A percentile compares a stretch with the other conserved stretches of the same genome.
These are phyloP conservation scores for Cinara cedri DNA, from an alignment of 2,888 invertebrate species.

Conservation along the genomic window DNA sequence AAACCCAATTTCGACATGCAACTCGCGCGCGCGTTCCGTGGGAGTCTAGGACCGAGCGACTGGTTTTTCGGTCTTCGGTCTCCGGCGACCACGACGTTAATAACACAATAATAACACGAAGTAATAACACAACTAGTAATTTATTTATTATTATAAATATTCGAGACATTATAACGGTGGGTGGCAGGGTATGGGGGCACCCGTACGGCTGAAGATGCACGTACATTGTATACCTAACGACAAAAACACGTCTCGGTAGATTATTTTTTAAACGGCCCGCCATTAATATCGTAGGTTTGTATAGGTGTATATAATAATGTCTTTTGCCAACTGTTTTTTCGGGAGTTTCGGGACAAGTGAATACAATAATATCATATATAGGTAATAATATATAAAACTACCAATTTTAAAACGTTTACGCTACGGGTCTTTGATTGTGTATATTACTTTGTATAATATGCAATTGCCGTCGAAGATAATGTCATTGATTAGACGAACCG, in stretches of 20 bases:
- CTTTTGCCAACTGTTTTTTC: slow-evolving; percentile 41
- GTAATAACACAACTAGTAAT: slow-evolving; percentile 19
- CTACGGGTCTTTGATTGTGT: neutral
- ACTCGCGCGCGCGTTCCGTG: slow-evolving; percentile 38
- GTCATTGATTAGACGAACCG: too few relatives aligned
- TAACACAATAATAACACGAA: neutral
- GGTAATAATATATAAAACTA: slow-evolving; percentile 13
- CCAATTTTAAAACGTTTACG: slow-evolving; percentile 18
- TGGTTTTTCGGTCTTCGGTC: slow-evolving; percentile 13
- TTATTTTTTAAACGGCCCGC: too few relatives aligned
- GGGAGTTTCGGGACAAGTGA: too few relatives aligned
- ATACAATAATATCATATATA: too few relatives aligned
- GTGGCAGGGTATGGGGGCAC: neutral
- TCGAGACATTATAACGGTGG: neutral
- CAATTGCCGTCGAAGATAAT: too few relatives aligned
- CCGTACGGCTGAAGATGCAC: neutral
- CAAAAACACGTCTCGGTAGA: neutral
- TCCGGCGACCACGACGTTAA: neutral
- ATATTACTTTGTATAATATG: too few relatives aligned
- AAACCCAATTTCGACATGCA: slow-evolving; percentile 47
- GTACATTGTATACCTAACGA: neutral
- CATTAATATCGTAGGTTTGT: neutral
- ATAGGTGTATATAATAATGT: slow-evolving; percentile 10
- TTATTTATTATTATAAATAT: neutral
- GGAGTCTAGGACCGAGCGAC: slow-evolving; percentile 40